Conservation (phyloP, 2,113 vertebrate species). For the Craseonycteris thonglongyai region DNA sequence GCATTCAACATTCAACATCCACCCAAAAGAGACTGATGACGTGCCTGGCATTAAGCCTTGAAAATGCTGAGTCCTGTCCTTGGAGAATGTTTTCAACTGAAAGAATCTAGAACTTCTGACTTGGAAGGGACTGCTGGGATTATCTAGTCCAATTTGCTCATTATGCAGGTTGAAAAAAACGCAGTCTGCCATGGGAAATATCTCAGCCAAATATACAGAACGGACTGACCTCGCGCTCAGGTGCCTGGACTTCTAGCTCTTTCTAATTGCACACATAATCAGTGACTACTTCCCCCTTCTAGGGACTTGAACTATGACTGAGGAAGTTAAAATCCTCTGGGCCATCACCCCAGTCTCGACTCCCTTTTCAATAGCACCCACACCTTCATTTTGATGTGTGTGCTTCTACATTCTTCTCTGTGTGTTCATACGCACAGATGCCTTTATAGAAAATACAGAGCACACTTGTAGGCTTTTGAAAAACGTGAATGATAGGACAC, state of each 20-base stretch:
- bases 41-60: neutral
- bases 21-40: neutral
- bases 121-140: neutral
- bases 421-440: neutral
- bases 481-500: neutral
- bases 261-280: neutral
- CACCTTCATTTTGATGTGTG: neutral
- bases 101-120: neutral
- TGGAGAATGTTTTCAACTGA: neutral
- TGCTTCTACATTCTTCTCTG: neutral
- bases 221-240: neutral
- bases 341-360: neutral
- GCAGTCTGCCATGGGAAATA: neutral
- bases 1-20: neutral
- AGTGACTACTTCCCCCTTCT: neutral
- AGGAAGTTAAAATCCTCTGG: neutral
- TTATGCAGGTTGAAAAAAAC: neutral
- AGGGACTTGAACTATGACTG: neutral
- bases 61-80: neutral
- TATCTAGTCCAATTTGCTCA: neutral
- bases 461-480: neutral
- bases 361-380: neutral
- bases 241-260: neutral
- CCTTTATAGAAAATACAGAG: neutral
- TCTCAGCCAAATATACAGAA: no score